Conservation (phyloP, 2,888 invertebrate genomes). For the Drosophila ezoana region DNA sequence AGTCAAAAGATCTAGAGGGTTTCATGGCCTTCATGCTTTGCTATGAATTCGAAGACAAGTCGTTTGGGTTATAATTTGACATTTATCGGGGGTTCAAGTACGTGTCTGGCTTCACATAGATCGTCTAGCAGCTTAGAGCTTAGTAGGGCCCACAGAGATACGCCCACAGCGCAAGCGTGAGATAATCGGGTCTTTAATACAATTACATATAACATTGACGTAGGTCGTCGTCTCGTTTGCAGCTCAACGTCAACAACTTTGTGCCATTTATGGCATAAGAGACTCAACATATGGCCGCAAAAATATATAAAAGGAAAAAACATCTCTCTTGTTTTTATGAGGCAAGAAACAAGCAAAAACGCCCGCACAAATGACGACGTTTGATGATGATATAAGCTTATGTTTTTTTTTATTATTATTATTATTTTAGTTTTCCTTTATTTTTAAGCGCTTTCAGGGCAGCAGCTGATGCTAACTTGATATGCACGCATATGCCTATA, state of each 20-base stretch:
- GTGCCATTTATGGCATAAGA: slow-evolving; percentile 52
- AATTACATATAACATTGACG: slow-evolving; percentile 62
- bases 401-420: slow-evolving; percentile 19
- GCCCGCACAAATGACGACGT: slow-evolving; percentile 52
- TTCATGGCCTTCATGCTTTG: neutral
- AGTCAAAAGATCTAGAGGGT: too few species aligned
- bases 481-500: slow-evolving; percentile 9
- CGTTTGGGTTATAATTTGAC: slow-evolving; percentile 27
- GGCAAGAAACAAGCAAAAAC: slow-evolving; percentile 25
- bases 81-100: slow-evolving; percentile 32
- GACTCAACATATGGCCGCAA: slow-evolving; percentile 50
- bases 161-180: slow-evolving; percentile 36
- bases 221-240: slow-evolving; percentile 59
- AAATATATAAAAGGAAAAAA: slow-evolving; percentile 32
- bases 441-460: slow-evolving; percentile 24
- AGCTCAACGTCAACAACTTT: slow-evolving; percentile 46
- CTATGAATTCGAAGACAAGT: neutral
- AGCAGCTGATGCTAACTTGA: slow-evolving; percentile 46
- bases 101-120: slow-evolving; percentile 7
- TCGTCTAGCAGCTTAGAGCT: slow-evolving; percentile 11
- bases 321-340: slow-evolving; percentile 59
- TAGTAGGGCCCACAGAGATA: neutral
- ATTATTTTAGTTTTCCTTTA: slow-evolving; percentile 14
- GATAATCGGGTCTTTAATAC: slow-evolving; percentile 52
- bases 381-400: slow-evolving; percentile 65